These are phyloP conservation scores for Botrylloides violaceus DNA, from an alignment of 23 tunicate species.

Conservation along the genomic window DNA sequence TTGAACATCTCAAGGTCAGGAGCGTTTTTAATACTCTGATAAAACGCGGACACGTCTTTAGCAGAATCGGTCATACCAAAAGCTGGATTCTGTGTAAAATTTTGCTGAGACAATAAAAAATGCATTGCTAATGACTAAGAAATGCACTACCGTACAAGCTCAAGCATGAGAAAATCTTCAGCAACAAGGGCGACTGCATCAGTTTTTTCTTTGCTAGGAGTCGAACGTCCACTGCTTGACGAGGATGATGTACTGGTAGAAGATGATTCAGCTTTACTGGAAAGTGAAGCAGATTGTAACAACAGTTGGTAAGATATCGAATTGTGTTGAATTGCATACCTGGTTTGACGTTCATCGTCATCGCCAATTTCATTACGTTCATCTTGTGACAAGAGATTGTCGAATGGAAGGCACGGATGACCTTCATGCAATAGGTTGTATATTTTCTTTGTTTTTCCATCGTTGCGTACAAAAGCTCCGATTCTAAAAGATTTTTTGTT, in stretches of 20 bases:
- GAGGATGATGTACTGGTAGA: slow-evolving; percentile 40
- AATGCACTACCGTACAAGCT: slow-evolving; percentile 29
- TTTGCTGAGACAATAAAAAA: too few species aligned
- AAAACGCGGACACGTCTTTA: slow-evolving; percentile 61
- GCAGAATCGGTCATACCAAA: slow-evolving; percentile 57
- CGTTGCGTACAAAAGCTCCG: too few species aligned
- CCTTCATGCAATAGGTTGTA: too few species aligned
- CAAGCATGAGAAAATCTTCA: slow-evolving; percentile 76
- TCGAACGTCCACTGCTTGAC: slow-evolving; percentile 26
- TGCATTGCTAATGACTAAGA: not conserved
- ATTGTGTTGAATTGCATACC: too few species aligned
- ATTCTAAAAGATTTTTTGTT: too few species aligned
- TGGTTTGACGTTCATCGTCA: too few species aligned
- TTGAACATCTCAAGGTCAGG: slow-evolving; percentile 71
- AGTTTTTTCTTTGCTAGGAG: not conserved
- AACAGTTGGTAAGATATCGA: too few species aligned
- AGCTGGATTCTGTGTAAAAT: slow-evolving; percentile 60
- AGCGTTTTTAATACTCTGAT: slow-evolving; percentile 49
- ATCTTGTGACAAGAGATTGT: too few species aligned
- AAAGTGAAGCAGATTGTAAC: too few species aligned
- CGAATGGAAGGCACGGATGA: too few species aligned
- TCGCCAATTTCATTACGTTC: too few species aligned
- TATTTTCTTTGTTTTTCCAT: too few species aligned
- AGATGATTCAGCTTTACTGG: not conserved
- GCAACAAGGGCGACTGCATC: not conserved